phyloP scores from a whole-genome alignment of 1,140 invertebrate species.

The Lasioglossum baleicum region DNA sequence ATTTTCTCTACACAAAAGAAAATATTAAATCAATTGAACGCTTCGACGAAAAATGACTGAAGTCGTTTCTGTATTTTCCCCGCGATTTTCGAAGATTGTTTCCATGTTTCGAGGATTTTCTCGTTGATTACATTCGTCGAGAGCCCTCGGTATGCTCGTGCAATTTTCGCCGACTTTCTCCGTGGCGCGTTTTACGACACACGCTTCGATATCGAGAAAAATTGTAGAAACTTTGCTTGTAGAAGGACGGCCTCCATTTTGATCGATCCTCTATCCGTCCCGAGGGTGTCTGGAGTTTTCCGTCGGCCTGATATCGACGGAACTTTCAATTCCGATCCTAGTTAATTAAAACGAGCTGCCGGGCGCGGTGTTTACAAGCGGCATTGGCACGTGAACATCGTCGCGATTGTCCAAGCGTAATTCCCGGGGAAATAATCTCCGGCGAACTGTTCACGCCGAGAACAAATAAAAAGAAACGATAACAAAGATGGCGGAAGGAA shows the following conservation, averaged over 20 bases:
- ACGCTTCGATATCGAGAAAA: too few relatives aligned
- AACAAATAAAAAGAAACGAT: background rate
- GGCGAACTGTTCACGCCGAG: too few relatives aligned
- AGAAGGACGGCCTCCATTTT: background rate
- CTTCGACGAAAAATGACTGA: too few relatives aligned
- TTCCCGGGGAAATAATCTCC: constrained; percentile 11
- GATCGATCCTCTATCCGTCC: background rate
- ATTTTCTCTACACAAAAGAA: too few relatives aligned
- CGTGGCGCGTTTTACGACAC: background rate
- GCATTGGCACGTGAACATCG: constrained; percentile 5
- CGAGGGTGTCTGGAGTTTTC: background rate
- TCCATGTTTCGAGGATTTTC: background rate
- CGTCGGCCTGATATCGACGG: constrained; percentile 10
- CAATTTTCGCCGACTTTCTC: background rate
- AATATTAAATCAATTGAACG: too few relatives aligned
- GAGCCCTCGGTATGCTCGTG: background rate
- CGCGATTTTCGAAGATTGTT: too few relatives aligned
- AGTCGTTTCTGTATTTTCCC: too few relatives aligned
- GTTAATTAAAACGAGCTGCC: constrained; percentile 43
- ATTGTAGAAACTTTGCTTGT: background rate
- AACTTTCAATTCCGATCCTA: constrained; percentile 19
- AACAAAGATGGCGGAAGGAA: background rate
- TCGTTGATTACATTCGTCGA: background rate
- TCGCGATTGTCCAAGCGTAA: constrained; percentile 21
- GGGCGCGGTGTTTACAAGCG: background rate